Percentiles rank a stretch among this genome's conserved stretches.
Evolutionary conservation across 2,113 vertebrate species (phyloP).

Genomic region (Phoenicopterus ruber): DNA sequence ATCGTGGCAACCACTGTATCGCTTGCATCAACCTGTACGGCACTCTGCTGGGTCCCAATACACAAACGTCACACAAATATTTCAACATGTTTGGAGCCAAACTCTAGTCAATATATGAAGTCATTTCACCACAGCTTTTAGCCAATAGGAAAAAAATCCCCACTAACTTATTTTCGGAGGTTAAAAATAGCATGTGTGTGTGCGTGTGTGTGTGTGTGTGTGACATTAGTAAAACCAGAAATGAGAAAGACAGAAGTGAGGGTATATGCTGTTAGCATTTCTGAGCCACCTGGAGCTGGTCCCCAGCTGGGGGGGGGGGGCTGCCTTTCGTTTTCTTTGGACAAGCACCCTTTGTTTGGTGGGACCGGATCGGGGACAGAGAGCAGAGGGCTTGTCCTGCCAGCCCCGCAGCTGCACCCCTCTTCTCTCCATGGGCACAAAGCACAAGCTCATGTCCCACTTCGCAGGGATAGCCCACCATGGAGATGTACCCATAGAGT

Average conservation of each 20-base stretch:
- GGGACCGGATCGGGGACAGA: background rate
- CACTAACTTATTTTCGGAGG: background rate
- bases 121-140: slow-evolving; percentile 4
- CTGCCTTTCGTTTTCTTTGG: background rate
- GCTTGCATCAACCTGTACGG: background rate
- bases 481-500: background rate
- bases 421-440: background rate
- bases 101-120: slow-evolving; percentile 20
- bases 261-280: background rate
- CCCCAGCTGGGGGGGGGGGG: rapidly evolving
- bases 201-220: background rate
- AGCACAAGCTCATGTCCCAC: background rate
- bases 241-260: slow-evolving; percentile 23
- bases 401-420: background rate
- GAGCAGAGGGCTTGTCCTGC: background rate
- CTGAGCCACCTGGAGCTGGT: background rate
- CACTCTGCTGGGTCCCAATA: background rate
- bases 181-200: slow-evolving; percentile 9
- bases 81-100: slow-evolving; percentile 24
- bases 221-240: slow-evolving; percentile 24
- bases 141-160: background rate
- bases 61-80: slow-evolving; percentile 36
- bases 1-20: background rate
- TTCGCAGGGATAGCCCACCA: background rate
- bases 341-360: slow-evolving; percentile 11